Evolutionary conservation across 2,113 vertebrate species (phyloP).

Genomic region (Alligator sinensis): DNA sequence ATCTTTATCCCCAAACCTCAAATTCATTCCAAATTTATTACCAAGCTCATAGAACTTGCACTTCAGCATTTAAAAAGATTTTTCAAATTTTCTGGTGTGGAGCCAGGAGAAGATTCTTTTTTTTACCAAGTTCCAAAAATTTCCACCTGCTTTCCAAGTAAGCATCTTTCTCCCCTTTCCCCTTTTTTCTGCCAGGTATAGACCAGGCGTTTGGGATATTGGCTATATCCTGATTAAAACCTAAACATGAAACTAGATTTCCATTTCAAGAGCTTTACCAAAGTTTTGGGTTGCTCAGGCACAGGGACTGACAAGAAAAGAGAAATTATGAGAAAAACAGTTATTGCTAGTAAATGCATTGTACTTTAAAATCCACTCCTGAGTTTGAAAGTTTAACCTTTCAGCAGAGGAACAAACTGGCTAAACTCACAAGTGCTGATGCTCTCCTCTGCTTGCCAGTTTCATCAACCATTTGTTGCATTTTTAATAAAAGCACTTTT

Average conservation of each 20-base stretch:
- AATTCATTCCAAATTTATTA: no score
- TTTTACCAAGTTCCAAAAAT: no score
- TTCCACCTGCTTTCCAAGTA: no score
- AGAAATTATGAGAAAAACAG: background rate
- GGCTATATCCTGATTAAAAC: background rate
- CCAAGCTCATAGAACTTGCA: no score
- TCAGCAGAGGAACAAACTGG: background rate
- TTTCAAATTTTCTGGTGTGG: no score
- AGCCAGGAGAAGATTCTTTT: no score
- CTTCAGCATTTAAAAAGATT: no score
- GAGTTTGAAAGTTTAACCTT: background rate
- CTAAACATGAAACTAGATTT: background rate
- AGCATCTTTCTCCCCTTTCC: background rate
- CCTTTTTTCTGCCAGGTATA: background rate
- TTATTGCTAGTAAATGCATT: background rate
- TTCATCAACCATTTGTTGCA: background rate
- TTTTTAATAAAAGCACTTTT: constrained; percentile 62
- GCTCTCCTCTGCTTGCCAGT: constrained; percentile 26
- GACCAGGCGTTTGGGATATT: background rate
- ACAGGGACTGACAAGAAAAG: background rate
- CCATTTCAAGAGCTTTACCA: background rate
- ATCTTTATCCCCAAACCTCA: no score
- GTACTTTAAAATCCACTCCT: background rate
- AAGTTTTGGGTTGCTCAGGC: background rate
- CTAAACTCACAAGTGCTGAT: background rate